Conservation (phyloP, 2,888 invertebrate species). For the Torymus aiolomorphi region DNA sequence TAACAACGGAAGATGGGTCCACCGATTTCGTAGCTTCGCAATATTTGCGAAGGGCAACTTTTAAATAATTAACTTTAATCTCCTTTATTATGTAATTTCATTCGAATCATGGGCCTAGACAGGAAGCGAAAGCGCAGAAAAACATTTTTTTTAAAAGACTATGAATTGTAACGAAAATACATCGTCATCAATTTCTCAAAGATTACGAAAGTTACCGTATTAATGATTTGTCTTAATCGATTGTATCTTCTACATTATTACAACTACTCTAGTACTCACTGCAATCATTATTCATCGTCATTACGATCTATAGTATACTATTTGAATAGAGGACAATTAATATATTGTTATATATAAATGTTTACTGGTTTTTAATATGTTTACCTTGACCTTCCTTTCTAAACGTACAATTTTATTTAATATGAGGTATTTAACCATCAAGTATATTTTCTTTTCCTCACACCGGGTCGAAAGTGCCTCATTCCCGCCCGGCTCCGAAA, state of each 20-base stretch:
- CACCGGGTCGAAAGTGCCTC: too few species aligned
- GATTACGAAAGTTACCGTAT: constrained; percentile 59
- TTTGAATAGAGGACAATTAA: constrained; percentile 71
- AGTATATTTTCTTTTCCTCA: too few species aligned
- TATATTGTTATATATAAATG: constrained; percentile 70
- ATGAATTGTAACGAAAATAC: constrained; percentile 51
- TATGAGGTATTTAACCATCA: not conserved
- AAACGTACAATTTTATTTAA: not conserved
- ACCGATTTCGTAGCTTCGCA: constrained; percentile 56
- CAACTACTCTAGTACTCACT: constrained; percentile 54
- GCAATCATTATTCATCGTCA: constrained; percentile 58
- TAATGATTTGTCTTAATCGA: constrained; percentile 55
- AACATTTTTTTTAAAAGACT: constrained; percentile 40
- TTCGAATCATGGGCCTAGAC: constrained; percentile 54
- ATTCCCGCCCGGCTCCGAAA: too few species aligned
- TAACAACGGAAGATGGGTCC: constrained; percentile 57
- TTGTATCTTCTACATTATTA: constrained; percentile 56
- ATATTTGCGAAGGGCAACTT: constrained; percentile 56
- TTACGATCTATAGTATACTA: constrained; percentile 57
- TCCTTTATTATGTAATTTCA: constrained; percentile 48
- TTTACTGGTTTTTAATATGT: constrained; percentile 34
- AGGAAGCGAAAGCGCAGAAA: constrained; percentile 29
- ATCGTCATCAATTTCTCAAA: constrained; percentile 57
- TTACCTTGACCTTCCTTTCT: constrained; percentile 12
- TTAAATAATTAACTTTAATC: constrained; percentile 51